Evolutionary conservation across 2,797 vertebrate species (phyloP), one percentile per base, ranked within the genome.

Genomic region (Sebastes itinus): DNA sequence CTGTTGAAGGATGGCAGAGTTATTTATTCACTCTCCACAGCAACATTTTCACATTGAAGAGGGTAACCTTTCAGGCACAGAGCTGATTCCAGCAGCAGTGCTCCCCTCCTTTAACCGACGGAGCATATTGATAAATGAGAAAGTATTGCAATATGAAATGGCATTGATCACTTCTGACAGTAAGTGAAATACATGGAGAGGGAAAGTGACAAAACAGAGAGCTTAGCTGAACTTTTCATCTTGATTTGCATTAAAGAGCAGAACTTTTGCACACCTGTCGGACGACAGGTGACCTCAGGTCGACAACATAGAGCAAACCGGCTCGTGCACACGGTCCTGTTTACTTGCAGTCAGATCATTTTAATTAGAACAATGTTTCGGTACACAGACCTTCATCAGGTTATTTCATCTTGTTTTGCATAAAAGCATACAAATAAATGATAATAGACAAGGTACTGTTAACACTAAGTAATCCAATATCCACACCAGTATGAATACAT

Each of bases 121-220:
- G 20, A 70, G 27, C 72, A 38, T 65, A 70, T 59, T 63, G 62
- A 68, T 64, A 11, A 77, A 70, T 61, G 22, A 58, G 49, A 62
- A 71, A 46, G 28, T 46, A 52, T 7, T 67, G 28, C 46, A 54
- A 56, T 4, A 33, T 68, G 33, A 67, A 55, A 42, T 56, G 55
- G 4, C 52, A 65, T 25, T 30, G 42, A 81, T 68, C 55, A 71
- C 28, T 52, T 78, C 23, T 56, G 52, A 25, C 33, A 46, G 11
- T 18, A 18, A 12, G 13, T 27, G 63, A 12, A 58, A 74, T 10
- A 38, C 16, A 74, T 54, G n/a, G 4, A 61, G 49, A 66, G 35
- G 46, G 4, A 38, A 67, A 13, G 46, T 75, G 30, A 56, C 49
- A 27, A 62, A 64, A 27, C 52, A 10, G 16, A 64, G 28, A 35